Evolutionary conservation across 1,140 invertebrate genomes (phyloP).

Genomic region (Cotesia glomerata): DNA sequence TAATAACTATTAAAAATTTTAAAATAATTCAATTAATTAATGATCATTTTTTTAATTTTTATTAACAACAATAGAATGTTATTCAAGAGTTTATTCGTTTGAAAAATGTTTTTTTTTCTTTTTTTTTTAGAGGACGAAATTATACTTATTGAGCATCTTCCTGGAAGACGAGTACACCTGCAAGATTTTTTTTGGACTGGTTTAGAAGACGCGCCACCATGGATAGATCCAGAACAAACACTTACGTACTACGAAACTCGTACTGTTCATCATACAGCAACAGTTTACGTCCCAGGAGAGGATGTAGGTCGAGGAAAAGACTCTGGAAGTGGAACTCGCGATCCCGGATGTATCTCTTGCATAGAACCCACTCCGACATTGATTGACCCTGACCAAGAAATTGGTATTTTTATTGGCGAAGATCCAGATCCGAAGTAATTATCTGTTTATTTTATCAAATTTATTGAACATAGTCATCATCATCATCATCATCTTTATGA

Average conservation of each 20-base stretch:
- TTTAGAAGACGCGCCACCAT: conserved; percentile 74
- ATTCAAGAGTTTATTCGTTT: too few relatives aligned
- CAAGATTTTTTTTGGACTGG: conserved; percentile 89
- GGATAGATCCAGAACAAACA: conserved; percentile 54
- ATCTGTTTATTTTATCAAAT: conserved; percentile 1
- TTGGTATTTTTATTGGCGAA: conserved; percentile 54
- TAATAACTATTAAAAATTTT: too few relatives aligned
- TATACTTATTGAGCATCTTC: conserved; percentile 60
- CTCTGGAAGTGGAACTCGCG: conserved; percentile 27
- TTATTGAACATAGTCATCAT: not conserved
- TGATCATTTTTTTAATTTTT: too few relatives aligned
- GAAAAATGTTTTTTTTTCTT: too few relatives aligned
- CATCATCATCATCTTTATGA: too few relatives aligned
- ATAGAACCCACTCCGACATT: conserved; percentile 56
- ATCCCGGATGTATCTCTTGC: conserved; percentile 48
- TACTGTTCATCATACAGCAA: conserved; percentile 54
- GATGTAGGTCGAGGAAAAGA: not conserved
- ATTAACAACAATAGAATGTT: too few relatives aligned
- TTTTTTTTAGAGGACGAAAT: conserved; percentile 56
- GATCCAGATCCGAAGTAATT: conserved; percentile 59
- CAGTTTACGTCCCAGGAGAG: conserved; percentile 49
- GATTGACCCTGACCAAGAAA: conserved; percentile 50
- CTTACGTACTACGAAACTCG: conserved; percentile 55
- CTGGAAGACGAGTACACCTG: conserved; percentile 69
- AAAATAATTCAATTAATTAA: too few relatives aligned